phyloP scores from a whole-genome alignment of 2,888 invertebrate species.

The Lasioglossum leucozonium region DNA sequence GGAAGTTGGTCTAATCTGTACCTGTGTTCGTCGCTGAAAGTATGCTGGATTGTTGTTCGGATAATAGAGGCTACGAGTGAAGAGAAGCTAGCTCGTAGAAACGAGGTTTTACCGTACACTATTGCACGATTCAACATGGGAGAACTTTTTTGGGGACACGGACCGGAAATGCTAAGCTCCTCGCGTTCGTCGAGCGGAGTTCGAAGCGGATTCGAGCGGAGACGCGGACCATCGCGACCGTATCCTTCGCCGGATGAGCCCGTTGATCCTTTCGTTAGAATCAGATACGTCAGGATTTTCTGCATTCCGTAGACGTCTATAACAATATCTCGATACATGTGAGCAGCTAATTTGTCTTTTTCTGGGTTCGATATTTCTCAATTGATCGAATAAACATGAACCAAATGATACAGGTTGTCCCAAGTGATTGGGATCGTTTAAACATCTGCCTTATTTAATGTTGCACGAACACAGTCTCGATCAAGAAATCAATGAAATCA shows the following conservation, averaged over 20 bases:
- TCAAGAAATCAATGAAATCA: background rate
- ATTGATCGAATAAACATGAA: background rate
- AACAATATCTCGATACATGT: too few species aligned
- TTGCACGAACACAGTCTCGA: background rate
- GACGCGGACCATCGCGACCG: background rate
- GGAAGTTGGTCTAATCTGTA: background rate
- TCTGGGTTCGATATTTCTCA: background rate
- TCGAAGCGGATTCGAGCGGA: background rate
- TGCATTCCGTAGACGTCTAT: background rate
- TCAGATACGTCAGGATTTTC: background rate
- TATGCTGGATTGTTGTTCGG: background rate
- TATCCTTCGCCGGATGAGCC: background rate
- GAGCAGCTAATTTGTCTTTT: too few species aligned
- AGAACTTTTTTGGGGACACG: background rate
- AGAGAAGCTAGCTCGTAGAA: background rate
- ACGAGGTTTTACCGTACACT: constrained; percentile 7
- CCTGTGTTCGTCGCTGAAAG: background rate
- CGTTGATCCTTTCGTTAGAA: background rate
- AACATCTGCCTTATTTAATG: background rate
- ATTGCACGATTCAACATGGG: constrained; percentile 44
- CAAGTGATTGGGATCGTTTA: background rate
- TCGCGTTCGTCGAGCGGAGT: constrained; percentile 16
- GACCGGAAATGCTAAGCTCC: constrained; percentile 7
- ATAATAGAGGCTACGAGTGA: background rate
- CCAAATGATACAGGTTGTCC: background rate